phyloP scores from a whole-genome alignment of 2,113 vertebrate species.

The Percina caprodes region DNA sequence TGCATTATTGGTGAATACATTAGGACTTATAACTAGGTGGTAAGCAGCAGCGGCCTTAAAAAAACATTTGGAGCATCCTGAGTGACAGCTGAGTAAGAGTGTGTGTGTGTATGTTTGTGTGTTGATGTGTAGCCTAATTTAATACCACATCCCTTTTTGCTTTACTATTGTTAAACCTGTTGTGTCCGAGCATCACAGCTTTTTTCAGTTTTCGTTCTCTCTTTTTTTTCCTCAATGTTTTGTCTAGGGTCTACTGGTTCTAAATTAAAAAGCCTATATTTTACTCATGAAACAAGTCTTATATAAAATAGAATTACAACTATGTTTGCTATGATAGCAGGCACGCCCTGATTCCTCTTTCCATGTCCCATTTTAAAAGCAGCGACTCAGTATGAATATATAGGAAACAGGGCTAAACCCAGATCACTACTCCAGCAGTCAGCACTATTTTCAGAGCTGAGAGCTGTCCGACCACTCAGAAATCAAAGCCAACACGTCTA shows the following conservation, averaged over 20 bases:
- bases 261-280: slow-evolving; percentile 13
- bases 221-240: slow-evolving; percentile 2
- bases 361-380: slow-evolving; percentile 67
- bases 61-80: not conserved
- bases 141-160: slow-evolving; percentile 52
- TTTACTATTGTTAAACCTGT: slow-evolving; percentile 58
- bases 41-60: not conserved
- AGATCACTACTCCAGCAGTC: slow-evolving; percentile 77
- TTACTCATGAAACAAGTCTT: not conserved
- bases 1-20: not conserved
- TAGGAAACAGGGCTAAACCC: slow-evolving; percentile 81
- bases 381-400: slow-evolving; percentile 66
- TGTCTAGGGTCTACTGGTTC: slow-evolving; percentile 7
- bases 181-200: slow-evolving; percentile 52
- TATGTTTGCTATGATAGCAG: slow-evolving; percentile 27
- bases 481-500: slow-evolving; percentile 71
- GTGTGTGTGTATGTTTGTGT: slow-evolving; percentile 3
- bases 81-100: slow-evolving; percentile 6
- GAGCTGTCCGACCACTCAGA: slow-evolving; percentile 66
- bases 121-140: slow-evolving; percentile 27
- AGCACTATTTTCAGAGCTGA: slow-evolving; percentile 75
- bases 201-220: slow-evolving; percentile 19
- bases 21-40: not conserved
- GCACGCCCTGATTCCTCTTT: slow-evolving; percentile 49
- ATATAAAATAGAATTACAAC: slow-evolving; percentile 24